Base-by-base conservation (phyloP, 1,140 invertebrate genomes). In the Anagrus nilaparvatae region DNA sequence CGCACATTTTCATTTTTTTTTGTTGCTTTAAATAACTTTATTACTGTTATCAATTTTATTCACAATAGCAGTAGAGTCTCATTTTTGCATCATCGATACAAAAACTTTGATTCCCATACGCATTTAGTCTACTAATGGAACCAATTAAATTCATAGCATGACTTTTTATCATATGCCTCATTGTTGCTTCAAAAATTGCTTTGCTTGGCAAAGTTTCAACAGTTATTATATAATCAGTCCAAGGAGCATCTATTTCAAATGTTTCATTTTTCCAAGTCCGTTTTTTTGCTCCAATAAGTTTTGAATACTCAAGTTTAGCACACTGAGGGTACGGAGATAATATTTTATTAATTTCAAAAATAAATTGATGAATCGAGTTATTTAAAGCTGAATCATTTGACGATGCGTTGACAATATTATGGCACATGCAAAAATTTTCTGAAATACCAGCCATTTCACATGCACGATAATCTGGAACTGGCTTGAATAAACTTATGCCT, bases 401-500 rank as follows among this genome's bases (percentile, higher is more conserved):
- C 0, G 67, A 50, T n/a, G 79, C 50, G 43, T 75, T 72, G 29
- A 60, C 58, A 10, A 68, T 73, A 43, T 71, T 70, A 44, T 84
- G 76, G 53, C 88, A 93, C 6, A 83, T 82, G 54, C 87, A 93
- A 79, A 83, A 92, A 50, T 89, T 82, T 19, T 78, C 74, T 1
- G 78, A 73, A 28, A 94, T 87, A 0, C 69, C 75, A 0, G 87
- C 86, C 37, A 70, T 64, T 21, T 71, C 58, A 59, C 89, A 94
- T 0, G 80, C 87, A 8, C 89, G 65, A 32, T 76, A 72, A 14
- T 59, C 59, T 0, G 82, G 75, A 31, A 92, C 73, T 0, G 77
- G 71, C 5, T 77, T 56, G 54, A 91, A 87, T 33, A 87, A 71
- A 58, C 86, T 90, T 10, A 85, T 80, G 3, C 82, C 77, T 37